Percentiles rank a stretch among this genome's conserved stretches.
Evolutionary conservation across 2,797 vertebrate species (phyloP).

Genomic region (Pelochelys cantorii): DNA sequence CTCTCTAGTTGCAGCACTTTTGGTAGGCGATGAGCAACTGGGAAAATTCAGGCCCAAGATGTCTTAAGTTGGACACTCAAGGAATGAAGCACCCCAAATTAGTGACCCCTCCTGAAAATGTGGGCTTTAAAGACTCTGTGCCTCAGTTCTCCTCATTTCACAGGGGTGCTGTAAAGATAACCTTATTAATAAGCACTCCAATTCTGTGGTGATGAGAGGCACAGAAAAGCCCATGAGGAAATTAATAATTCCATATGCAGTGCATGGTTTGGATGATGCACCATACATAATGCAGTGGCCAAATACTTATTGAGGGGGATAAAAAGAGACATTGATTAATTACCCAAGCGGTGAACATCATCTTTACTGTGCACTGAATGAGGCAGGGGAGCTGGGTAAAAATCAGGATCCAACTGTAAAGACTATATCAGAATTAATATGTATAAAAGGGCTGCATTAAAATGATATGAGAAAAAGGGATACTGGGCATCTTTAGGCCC

Average conservation of each 20-base stretch:
- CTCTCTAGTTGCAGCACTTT: too few species aligned
- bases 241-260: background rate
- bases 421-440: background rate
- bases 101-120: background rate
- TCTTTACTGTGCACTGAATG: background rate
- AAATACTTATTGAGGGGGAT: background rate
- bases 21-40: background rate
- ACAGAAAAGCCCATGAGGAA: conserved; percentile 6
- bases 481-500: background rate
- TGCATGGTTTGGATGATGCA: background rate
- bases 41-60: background rate
- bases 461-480: background rate
- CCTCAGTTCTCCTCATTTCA: background rate
- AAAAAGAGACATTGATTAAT: conserved; percentile 1
- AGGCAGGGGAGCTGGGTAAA: background rate
- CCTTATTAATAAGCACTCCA: background rate
- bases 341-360: background rate
- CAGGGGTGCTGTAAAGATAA: background rate
- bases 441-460: conserved; percentile 2
- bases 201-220: background rate
- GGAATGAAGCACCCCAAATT: background rate
- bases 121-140: background rate
- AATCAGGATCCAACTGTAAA: rapidly evolving
- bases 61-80: background rate
- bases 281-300: background rate